Evolutionary conservation across 1,140 invertebrate species (phyloP).

Genomic region (Trichomalopsis sarcophagae): DNA sequence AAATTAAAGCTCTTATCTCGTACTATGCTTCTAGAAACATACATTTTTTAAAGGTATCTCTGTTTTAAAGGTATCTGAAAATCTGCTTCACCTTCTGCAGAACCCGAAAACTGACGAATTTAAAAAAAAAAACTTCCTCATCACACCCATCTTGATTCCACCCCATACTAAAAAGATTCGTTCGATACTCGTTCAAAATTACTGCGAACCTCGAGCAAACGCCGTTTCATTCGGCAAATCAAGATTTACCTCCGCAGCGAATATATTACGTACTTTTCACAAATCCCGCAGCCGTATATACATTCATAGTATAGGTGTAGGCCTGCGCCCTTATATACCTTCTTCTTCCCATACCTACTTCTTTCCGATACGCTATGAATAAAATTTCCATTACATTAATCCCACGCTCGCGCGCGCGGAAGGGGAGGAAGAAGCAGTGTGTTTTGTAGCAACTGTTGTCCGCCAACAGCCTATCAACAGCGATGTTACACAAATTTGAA

Average conservation of each 20-base stretch:
- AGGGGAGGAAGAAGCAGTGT: background rate
- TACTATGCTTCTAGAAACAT: background rate
- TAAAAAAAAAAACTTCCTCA: too few species aligned
- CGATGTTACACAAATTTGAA: conserved; percentile 23
- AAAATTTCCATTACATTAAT: conserved; percentile 51
- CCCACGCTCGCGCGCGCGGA: background rate
- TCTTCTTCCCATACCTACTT: background rate
- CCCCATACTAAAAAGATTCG: too few species aligned
- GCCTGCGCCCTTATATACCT: background rate
- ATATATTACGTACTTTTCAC: background rate
- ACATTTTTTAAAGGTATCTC: too few species aligned
- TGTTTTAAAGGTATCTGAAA: too few species aligned
- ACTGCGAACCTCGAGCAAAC: background rate
- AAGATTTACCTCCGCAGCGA: background rate
- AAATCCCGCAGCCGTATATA: background rate
- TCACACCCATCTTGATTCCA: too few species aligned
- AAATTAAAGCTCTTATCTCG: background rate
- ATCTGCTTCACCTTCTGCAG: too few species aligned
- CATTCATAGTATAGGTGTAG: background rate
- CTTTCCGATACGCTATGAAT: conserved; percentile 41
- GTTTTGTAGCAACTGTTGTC: conserved; percentile 31
- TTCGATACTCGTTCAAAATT: background rate
- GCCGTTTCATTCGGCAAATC: conserved; percentile 1
- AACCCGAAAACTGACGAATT: too few species aligned
- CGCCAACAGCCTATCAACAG: conserved; percentile 7